Percentiles rank a stretch among this genome's conserved stretches.
phyloP scores from a whole-genome alignment of 2,888 invertebrate genomes.

The Xylocampa areola region DNA sequence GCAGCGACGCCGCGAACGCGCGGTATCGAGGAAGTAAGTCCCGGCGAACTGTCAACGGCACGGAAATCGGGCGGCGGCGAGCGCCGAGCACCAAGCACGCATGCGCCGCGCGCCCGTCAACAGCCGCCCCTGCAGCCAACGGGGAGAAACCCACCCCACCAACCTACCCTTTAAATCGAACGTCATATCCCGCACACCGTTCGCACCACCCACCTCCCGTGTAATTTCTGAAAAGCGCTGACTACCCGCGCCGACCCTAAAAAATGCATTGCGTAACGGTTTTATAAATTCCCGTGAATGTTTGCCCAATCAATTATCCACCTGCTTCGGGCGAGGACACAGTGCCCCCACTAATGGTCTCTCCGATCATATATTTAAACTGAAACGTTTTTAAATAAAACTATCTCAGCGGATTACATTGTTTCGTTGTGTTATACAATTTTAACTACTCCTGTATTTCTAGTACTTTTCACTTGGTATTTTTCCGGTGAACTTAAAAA shows the following conservation, averaged over 20 bases:
- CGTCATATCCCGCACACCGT: slow-evolving; percentile 87
- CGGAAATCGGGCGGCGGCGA: slow-evolving; percentile 90
- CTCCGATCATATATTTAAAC: slow-evolving; percentile 40
- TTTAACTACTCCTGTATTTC: not conserved
- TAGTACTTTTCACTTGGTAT: slow-evolving; percentile 9
- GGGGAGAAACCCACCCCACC: slow-evolving; percentile 65
- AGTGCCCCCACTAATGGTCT: slow-evolving; percentile 56
- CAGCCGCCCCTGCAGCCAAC: slow-evolving; percentile 86
- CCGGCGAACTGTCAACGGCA: slow-evolving; percentile 91
- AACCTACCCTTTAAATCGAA: slow-evolving; percentile 88
- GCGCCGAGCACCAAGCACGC: slow-evolving; percentile 78
- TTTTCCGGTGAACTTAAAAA: slow-evolving; percentile 1
- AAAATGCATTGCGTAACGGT: slow-evolving; percentile 90
- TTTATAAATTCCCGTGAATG: slow-evolving; percentile 81
- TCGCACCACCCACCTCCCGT: slow-evolving; percentile 77
- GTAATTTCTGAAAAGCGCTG: slow-evolving; percentile 88
- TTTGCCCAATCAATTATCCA: slow-evolving; percentile 88
- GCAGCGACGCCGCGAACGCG: slow-evolving; percentile 84
- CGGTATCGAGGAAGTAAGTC: slow-evolving; percentile 88
- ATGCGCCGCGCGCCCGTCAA: slow-evolving; percentile 89
- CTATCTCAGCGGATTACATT: slow-evolving; percentile 9
- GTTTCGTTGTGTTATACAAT: not conserved
- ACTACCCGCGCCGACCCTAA: slow-evolving; percentile 87
- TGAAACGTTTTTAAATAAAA: slow-evolving; percentile 26
- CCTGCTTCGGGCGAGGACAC: slow-evolving; percentile 81